phyloP scores from a whole-genome alignment of 2,888 invertebrate genomes.

The Thecophora atra region DNA sequence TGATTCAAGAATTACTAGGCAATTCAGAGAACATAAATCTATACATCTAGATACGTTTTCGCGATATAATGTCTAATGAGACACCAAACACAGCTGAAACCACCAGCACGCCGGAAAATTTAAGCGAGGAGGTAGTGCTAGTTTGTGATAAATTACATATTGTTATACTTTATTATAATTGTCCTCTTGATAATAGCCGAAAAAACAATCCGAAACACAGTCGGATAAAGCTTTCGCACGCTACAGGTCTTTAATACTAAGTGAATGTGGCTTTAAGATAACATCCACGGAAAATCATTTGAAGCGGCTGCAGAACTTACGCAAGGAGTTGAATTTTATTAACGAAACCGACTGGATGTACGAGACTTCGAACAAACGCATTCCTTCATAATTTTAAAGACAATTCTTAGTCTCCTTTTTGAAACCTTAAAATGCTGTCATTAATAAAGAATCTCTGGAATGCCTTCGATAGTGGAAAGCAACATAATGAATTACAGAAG shows the following conservation, averaged over 20 bases:
- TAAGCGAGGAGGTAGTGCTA: not conserved
- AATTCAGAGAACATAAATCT: not conserved
- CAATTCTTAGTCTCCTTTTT: not conserved
- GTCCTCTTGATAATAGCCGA: constrained; percentile 30
- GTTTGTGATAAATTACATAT: not conserved
- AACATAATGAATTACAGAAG: constrained; percentile 55
- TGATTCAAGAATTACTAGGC: not conserved
- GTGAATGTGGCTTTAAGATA: constrained; percentile 65
- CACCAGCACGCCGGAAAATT: constrained; percentile 25
- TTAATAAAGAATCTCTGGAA: constrained; percentile 65
- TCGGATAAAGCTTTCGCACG: constrained; percentile 55
- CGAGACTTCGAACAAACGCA: constrained; percentile 72
- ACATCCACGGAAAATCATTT: constrained; percentile 75
- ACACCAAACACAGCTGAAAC: constrained; percentile 19
- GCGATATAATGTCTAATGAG: constrained; percentile 28
- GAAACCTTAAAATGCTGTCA: constrained; percentile 65
- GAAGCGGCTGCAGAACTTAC: constrained; percentile 75
- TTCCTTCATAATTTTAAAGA: constrained; percentile 41
- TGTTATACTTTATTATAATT: not conserved
- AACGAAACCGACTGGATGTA: constrained; percentile 85
- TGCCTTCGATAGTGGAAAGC: constrained; percentile 58
- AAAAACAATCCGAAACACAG: constrained; percentile 42
- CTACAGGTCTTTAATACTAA: constrained; percentile 52
- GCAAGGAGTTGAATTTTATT: constrained; percentile 81
- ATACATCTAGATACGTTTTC: not conserved